Evolutionary conservation across 2,888 invertebrate species (phyloP), one percentile per base, ranked within the genome.

Genomic region (Cerceris rybyensis): DNA sequence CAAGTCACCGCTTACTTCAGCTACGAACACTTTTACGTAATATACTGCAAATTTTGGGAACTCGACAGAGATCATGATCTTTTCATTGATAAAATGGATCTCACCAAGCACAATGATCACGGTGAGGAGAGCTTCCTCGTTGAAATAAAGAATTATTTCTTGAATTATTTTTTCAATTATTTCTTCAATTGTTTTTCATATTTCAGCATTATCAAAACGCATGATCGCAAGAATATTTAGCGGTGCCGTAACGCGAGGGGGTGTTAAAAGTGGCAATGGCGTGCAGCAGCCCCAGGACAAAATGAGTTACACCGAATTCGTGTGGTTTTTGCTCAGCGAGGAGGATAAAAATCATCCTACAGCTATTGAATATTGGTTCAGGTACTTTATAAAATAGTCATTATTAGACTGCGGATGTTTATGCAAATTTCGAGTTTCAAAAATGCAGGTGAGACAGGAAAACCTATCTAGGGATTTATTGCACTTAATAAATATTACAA

Each of bases 31-130:
- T 99, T 99, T 93, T 99, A 99, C 94, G 99, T 99, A 78, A 99
- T 99, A 92, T 99, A 99, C 93, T 99, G 99, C 94, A 99, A 99
- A 93, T 99, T 99, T 94, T 99, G 99, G 99, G 99, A 99, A 93
- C 93, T 99, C 91, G 99, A 99, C 93, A 95, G 97, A 81, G 99
- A 99, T 93, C 99, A 99, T 93, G 99, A 99, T 93, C 94, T 99
- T 87, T 97, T 97, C 90, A 99, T 99, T 88, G 98, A 97, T 93
- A 97, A 96, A 92, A 96, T 96, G 87, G 99, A 99, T 93, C 94
- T 99, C 75, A 96, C 97, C 52, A 94, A 98, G 89, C 99, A 99
- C 93, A 98, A 98, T 90, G 98, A 99, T 93, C 98, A 98, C 92
- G 98, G 98, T 98, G 93, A 81, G 76, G 17, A 16, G 50, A 57